phyloP scores from a whole-genome alignment of 2,113 vertebrate genomes.

The Phyllostomus hastatus region DNA sequence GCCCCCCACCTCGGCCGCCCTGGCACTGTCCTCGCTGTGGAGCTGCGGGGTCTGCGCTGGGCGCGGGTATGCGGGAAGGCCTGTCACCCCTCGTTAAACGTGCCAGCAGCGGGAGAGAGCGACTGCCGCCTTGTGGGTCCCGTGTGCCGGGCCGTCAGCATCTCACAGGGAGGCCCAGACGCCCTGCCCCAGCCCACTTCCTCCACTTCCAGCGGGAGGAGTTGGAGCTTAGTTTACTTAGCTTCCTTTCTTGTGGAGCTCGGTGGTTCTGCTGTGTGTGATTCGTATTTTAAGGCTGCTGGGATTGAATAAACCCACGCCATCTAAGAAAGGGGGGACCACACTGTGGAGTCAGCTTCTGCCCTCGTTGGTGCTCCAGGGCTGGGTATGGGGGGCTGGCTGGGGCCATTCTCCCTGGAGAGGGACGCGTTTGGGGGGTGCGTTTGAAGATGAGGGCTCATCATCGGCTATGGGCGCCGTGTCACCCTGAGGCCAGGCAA shows the following conservation, averaged over 20 bases:
- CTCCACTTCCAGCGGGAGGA: not conserved
- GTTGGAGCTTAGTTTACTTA: too few species aligned
- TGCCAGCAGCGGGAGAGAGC: accelerated
- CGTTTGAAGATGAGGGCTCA: too few species aligned
- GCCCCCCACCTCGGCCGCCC: too few species aligned
- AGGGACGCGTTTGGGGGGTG: too few species aligned
- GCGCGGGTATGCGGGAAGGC: accelerated
- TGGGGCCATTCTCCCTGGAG: too few species aligned
- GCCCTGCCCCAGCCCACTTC: accelerated
- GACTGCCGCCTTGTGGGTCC: not conserved
- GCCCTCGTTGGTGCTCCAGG: too few species aligned
- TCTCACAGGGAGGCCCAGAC: accelerated
- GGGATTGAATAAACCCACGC: not conserved
- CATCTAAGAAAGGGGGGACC: not conserved
- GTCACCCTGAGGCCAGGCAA: too few species aligned
- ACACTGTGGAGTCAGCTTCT: too few species aligned
- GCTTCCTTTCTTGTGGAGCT: not conserved
- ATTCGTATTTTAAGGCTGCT: not conserved
- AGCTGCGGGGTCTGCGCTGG: accelerated
- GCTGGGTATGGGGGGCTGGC: too few species aligned
- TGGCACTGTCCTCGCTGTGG: too few species aligned
- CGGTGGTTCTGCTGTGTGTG: accelerated
- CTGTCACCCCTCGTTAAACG: accelerated
- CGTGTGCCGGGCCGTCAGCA: accelerated
- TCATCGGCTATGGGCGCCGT: too few species aligned